Evolutionary conservation across 2,797 vertebrate genomes (phyloP).

Genomic region (Cygnus olor): DNA sequence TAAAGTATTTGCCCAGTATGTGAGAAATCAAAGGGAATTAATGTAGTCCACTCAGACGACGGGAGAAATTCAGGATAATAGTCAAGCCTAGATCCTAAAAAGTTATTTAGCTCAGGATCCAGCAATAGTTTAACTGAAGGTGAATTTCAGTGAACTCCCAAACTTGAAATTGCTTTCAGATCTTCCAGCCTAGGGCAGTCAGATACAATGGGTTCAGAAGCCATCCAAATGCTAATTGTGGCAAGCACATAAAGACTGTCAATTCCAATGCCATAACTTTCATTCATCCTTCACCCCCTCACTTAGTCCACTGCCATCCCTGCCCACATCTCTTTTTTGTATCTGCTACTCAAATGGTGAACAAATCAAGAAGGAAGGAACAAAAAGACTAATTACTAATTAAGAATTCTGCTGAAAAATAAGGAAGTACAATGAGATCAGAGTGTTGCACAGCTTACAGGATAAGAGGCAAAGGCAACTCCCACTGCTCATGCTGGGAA

Average conservation of each 20-base stretch:
- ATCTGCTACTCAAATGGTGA: neutral
- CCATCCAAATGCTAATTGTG: neutral
- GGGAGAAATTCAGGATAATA: neutral
- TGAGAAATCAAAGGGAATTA: neutral
- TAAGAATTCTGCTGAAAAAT: neutral
- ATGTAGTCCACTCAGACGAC: neutral
- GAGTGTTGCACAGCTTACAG: neutral
- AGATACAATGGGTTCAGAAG: neutral
- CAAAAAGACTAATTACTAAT: neutral
- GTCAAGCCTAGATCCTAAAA: neutral
- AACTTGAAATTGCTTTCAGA: neutral
- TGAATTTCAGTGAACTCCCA: neutral
- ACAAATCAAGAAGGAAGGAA: neutral
- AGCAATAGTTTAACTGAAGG: neutral
- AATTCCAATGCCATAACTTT: neutral
- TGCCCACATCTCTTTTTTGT: neutral
- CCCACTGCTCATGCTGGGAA: neutral
- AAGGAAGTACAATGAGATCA: neutral
- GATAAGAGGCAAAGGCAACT: neutral
- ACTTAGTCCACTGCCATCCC: neutral
- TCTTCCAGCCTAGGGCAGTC: neutral
- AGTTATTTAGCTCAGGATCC: neutral
- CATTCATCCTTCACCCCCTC: neutral
- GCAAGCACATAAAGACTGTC: neutral
- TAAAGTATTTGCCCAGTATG: neutral